Evolutionary conservation across 2,888 invertebrate genomes (phyloP), one percentile per base, ranked within the genome.

Genomic region (Leucophenga maculata): DNA sequence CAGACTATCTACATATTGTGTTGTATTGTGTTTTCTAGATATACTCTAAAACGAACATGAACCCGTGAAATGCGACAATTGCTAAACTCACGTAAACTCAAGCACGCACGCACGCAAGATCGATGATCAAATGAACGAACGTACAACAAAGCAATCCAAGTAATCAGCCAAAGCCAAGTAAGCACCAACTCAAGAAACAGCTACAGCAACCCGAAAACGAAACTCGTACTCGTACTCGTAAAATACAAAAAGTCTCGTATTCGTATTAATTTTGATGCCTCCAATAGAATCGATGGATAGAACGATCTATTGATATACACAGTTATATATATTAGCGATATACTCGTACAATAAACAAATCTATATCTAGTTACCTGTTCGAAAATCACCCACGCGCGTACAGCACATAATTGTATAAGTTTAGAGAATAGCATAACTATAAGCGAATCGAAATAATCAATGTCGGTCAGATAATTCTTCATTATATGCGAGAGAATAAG

Each of bases 201-300:
- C 69, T 70, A 68, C 71, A 69, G 6, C 60, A 39, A 32, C 69
- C 69, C 71, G 74, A 79, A 76, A 82, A 79, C 76, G 72, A 16
- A 64, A 11, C 32, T 54, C 44, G 18, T 48, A 11, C 32, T 54
- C 44, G 18, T 48, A 57, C 44, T 57, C 67, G 57, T 54, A 32
- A 67, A 57, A 18, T 39, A 11, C 39, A 39, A 39, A 9, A 39
- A 39, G 8, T 39, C 46, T 44, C 62, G 46, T 46, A 44, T 3
- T 64, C 62, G 62, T 75, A 68, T 65, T 68, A 72, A 74, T 74
- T 50, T 50, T n/a, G 39, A 39, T 39, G 39, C 39, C 39, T 39
- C 4, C 8, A 39, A 39, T 11, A 8, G 39, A 39, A 39, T 11
- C 39, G 39, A 6, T 39, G 39, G 39, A 39, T 39, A 39, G 11